Conservation (phyloP, 2,113 vertebrate genomes). For the Tiliqua scincoides region DNA sequence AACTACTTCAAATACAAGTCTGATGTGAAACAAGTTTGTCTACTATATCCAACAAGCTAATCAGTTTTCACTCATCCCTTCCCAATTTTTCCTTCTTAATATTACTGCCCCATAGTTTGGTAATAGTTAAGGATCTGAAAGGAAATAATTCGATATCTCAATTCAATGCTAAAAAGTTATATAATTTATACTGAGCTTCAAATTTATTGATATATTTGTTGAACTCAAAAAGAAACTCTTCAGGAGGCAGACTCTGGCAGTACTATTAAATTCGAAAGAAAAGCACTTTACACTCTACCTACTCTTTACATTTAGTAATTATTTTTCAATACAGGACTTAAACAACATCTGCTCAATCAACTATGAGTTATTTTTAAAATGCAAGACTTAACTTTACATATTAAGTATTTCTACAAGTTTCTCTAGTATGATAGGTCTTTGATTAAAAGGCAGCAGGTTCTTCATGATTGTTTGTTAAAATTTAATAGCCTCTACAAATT, state of each 20-base stretch:
- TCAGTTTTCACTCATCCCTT: not conserved
- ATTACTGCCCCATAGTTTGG: not conserved
- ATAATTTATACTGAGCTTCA: not conserved
- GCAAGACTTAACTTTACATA: not conserved
- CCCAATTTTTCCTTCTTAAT: not conserved
- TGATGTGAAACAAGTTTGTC: not conserved
- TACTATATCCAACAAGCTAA: not conserved
- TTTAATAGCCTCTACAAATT: not conserved
- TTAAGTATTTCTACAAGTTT: not conserved
- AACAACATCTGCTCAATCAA: not conserved
- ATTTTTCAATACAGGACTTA: not conserved
- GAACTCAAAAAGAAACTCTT: not conserved
- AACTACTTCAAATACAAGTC: not conserved
- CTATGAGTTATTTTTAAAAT: not conserved
- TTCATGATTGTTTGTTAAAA: not conserved
- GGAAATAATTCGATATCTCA: not conserved
- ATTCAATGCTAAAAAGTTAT: not conserved
- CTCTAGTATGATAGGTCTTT: not conserved
- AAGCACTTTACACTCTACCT: not conserved
- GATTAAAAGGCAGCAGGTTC: not conserved
- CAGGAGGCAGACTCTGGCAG: not conserved
- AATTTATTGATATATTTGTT: not conserved
- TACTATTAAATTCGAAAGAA: not conserved
- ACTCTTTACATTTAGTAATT: not conserved
- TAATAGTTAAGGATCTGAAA: not conserved